Conservation (phyloP, 2,113 vertebrate genomes). For the Nibea coibor region DNA sequence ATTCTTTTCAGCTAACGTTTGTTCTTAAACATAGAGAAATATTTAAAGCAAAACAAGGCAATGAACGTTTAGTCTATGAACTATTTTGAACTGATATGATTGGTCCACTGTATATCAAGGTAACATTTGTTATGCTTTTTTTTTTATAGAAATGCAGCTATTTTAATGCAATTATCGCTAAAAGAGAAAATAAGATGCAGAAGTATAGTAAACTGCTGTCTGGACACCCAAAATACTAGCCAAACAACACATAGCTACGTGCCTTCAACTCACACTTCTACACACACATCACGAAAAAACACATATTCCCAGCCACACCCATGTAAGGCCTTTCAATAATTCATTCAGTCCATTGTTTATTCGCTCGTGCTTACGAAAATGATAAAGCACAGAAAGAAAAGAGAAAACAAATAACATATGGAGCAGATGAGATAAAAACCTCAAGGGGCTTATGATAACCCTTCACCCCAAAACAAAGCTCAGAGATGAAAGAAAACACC, state of each 20-base stretch:
- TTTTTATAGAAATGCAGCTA: conserved; percentile 15
- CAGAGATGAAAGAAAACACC: conserved; percentile 52
- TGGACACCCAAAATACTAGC: neutral
- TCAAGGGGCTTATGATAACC: conserved; percentile 49
- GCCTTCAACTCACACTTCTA: neutral
- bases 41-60: conserved; percentile 68
- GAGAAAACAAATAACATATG: conserved; percentile 57
- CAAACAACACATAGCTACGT: neutral
- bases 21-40: conserved; percentile 76
- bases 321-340: conserved; percentile 42
- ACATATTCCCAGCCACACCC: conserved; percentile 19
- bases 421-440: conserved; percentile 45
- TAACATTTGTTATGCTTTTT: conserved; percentile 10
- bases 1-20: conserved; percentile 62
- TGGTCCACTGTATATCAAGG: too few species aligned
- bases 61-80: conserved; percentile 34
- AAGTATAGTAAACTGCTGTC: neutral
- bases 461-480: conserved; percentile 59
- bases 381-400: conserved; percentile 40
- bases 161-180: conserved; percentile 24
- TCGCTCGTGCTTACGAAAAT: conserved; percentile 48
- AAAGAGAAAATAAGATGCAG: neutral
- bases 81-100: conserved; percentile 30
- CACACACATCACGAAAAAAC: conserved; percentile 1
- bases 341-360: conserved; percentile 54